phyloP scores from a whole-genome alignment of 64 coral and sea anemone species.

The Astreopora myriophthalma region DNA sequence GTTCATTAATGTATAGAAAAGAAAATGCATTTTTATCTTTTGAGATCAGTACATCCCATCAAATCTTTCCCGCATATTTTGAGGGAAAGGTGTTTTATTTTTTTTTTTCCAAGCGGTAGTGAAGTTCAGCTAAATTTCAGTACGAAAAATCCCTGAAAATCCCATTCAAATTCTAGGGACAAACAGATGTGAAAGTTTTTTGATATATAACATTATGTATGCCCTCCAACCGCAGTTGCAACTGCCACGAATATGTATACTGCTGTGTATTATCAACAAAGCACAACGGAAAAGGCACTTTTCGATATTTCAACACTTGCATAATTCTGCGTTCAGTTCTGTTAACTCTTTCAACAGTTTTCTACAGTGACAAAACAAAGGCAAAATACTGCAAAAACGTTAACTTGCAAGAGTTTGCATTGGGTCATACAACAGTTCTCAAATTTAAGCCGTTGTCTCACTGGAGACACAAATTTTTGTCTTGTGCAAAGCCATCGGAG shows the following conservation, averaged over 20 bases:
- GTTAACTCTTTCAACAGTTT: too few relatives aligned
- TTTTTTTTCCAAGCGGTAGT: neutral
- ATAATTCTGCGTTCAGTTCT: too few relatives aligned
- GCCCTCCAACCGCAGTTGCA: neutral
- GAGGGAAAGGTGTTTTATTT: neutral
- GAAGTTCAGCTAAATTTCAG: neutral
- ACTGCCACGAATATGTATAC: conserved; percentile 31
- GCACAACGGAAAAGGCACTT: too few relatives aligned
- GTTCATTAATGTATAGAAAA: neutral
- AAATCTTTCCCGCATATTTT: neutral
- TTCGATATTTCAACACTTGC: too few relatives aligned
- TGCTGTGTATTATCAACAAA: neutral
- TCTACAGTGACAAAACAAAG: too few relatives aligned
- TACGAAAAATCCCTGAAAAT: neutral
- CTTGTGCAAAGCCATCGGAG: too few relatives aligned
- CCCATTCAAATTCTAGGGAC: neutral
- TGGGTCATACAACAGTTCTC: too few relatives aligned
- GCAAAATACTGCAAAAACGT: too few relatives aligned
- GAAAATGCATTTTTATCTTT: neutral
- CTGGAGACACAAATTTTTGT: too few relatives aligned
- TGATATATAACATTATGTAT: conserved; percentile 21
- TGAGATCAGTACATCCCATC: neutral
- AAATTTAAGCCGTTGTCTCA: too few relatives aligned
- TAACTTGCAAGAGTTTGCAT: too few relatives aligned
- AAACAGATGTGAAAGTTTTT: conserved; percentile 5